These are phyloP conservation scores for Eurystomus glaucurus DNA, from an alignment of 2,797 vertebrate genomes.

Conservation along the genomic window DNA sequence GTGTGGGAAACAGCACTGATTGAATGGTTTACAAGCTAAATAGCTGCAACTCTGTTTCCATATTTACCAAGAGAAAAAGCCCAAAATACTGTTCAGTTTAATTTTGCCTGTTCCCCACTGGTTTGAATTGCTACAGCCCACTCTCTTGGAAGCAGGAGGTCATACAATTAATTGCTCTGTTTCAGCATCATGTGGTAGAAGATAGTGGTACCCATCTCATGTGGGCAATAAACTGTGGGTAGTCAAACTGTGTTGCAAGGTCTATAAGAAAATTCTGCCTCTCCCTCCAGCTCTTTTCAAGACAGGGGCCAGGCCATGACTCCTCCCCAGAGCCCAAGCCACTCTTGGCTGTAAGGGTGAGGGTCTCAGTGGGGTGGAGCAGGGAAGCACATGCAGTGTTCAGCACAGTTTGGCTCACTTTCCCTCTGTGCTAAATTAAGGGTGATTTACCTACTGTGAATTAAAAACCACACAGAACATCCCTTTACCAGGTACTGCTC, in stretches of 20 bases:
- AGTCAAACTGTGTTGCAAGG: background rate
- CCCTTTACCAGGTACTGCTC: background rate
- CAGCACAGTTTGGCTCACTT: background rate
- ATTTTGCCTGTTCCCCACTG: background rate
- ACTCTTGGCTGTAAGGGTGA: fast-evolving
- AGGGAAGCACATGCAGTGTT: background rate
- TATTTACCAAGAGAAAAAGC: conserved; percentile 2
- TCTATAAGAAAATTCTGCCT: background rate
- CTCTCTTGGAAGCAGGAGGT: background rate
- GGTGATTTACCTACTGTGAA: background rate
- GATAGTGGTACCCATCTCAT: background rate
- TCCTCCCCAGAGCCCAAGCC: background rate
- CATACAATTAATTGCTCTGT: background rate
- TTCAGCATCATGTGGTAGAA: background rate
- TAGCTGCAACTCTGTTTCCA: background rate
- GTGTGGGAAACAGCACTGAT: background rate
- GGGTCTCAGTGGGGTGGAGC: background rate
- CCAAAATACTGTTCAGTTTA: background rate
- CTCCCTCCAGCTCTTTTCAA: background rate
- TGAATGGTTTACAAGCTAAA: background rate
- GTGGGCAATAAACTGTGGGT: background rate
- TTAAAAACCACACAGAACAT: background rate
- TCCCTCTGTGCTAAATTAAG: background rate
- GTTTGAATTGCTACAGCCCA: background rate
- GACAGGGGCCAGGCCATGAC: background rate